Evolutionary conservation across 2,888 invertebrate species (phyloP), one percentile per base, ranked within the genome.

Genomic region (Coleophora flavipennella): DNA sequence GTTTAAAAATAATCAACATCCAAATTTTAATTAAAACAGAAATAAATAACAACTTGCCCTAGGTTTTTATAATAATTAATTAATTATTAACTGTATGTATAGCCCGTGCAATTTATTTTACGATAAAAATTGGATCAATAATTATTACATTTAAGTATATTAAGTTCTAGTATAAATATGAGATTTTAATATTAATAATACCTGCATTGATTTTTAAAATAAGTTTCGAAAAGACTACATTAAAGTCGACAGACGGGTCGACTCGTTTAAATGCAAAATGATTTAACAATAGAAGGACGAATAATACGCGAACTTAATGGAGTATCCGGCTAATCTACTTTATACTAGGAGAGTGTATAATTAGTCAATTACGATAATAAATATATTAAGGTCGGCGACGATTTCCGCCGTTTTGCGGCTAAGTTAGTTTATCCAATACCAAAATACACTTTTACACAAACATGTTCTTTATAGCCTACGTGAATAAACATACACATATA

Each of bases 21-120:
- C 71, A 67, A 49, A 45, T 59, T 57, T 80, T 78, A 74, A 69
- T 79, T 80, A 84, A 85, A 86, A 87, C 85, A 86, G 86, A 84
- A 86, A 86, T 86, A 87, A 88, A 87, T 86, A 88, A 88, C 86
- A 87, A 87, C 86, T 86, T 85, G 84, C 77, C 81, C 83, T 84
- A 84, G 64, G 63, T 76, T 76, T 77, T 77, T 75, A 76, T 80
- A 75, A 76, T 79, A 77, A 83, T 81, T 81, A 77, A 83, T 81
- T 81, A 80, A 79, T 78, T 76, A 80, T 81, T 81, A 83, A 76
- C 65, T 77, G 79, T 81, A 80, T n/a, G n/a, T n/a, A n/a, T n/a
- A 80, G 81, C 81, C 83, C 77, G 84, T 80, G 83, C 81, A 77
- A 67, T 78, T 78, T 69, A 77, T 72, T 74, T 78, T 72, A 81